Evolutionary conservation across 2,888 invertebrate species (phyloP).

Genomic region (Aricia artaxerxes): DNA sequence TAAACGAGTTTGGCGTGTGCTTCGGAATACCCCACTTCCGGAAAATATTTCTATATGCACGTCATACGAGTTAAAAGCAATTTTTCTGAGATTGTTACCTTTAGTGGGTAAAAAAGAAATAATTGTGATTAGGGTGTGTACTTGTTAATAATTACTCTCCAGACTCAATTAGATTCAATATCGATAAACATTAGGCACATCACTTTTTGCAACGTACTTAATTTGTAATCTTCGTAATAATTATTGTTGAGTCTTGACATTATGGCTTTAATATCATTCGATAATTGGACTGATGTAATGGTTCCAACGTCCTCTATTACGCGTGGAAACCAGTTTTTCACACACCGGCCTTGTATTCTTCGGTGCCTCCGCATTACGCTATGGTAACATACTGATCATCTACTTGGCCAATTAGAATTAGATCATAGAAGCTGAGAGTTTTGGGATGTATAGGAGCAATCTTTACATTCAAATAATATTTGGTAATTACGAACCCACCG

Average conservation of each 20-base stretch:
- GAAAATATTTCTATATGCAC: neutral
- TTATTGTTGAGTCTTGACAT: neutral
- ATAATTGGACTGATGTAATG: constrained; percentile 22
- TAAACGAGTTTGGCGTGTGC: neutral
- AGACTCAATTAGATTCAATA: neutral
- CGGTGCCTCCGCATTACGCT: neutral
- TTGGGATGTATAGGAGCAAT: too few relatives aligned
- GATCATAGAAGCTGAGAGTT: neutral
- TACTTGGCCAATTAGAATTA: neutral
- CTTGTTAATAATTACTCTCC: too few relatives aligned
- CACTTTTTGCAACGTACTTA: neutral
- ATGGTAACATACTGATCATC: neutral
- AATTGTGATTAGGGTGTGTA: too few relatives aligned
- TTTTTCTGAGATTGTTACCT: too few relatives aligned
- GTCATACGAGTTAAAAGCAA: neutral
- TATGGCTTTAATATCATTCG: constrained; percentile 4
- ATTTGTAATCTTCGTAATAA: neutral
- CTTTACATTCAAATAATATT: too few relatives aligned
- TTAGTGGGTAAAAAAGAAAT: too few relatives aligned
- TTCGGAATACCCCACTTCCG: neutral
- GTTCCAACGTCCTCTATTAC: constrained; percentile 4
- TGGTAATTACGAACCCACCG: too few relatives aligned
- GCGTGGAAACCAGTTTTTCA: constrained; percentile 8
- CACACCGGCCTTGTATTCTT: constrained; percentile 5
- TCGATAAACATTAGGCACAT: neutral